A percentile compares a stretch with the other conserved stretches of the same genome.
These are phyloP conservation scores for Gonioctena quinquepunctata DNA, from an alignment of 1,140 invertebrate genomes.

Conservation along the genomic window DNA sequence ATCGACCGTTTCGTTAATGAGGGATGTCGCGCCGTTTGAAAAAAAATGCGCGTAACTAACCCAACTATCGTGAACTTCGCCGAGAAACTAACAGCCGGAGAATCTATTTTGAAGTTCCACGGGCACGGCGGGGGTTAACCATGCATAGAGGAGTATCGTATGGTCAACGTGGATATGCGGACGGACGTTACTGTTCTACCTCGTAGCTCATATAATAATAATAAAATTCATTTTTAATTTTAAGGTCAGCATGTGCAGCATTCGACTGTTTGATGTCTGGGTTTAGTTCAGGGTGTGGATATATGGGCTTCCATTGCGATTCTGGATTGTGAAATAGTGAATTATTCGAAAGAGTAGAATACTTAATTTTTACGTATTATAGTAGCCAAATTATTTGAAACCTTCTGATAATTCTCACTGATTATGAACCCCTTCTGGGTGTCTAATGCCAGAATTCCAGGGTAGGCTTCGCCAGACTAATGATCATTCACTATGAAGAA, in stretches of 20 bases:
- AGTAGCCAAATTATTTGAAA: no score
- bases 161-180: conserved; percentile 1
- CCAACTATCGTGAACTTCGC: not conserved
- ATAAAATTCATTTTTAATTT: not conserved
- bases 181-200: not conserved
- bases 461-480: no score
- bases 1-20: not conserved
- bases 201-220: not conserved
- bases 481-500: no score
- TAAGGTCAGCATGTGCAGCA: not conserved
- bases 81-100: not conserved
- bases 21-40: not conserved
- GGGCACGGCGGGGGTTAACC: conserved; percentile 10
- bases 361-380: no score
- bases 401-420: no score
- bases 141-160: conserved; percentile 12
- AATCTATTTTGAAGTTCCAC: conserved; percentile 18
- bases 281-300: not conserved
- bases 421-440: no score
- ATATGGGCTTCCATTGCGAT: no score
- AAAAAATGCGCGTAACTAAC: not conserved
- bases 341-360: no score
- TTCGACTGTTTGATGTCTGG: not conserved
- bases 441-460: no score
- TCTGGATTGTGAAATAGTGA: no score